A percentile compares a stretch with the other conserved stretches of the same genome.
These are phyloP conservation scores for Epizoanthus fatuus DNA, from an alignment of 92 coral and sea anemone genomes.

Conservation along the genomic window DNA sequence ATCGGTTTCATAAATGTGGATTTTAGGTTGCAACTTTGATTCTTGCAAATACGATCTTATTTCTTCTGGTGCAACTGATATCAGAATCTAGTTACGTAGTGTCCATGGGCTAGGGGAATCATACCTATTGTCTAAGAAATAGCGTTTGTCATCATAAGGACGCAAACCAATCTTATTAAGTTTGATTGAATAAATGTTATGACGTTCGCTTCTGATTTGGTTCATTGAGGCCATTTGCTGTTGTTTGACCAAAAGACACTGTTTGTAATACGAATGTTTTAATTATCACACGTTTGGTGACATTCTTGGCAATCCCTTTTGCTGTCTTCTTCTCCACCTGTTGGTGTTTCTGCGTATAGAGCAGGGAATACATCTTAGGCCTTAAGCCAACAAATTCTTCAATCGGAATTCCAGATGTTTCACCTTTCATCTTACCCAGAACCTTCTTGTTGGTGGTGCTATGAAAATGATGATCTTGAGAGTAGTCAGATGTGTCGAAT, in stretches of 20 bases:
- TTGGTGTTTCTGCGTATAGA: too few species aligned
- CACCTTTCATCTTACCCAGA: conserved; percentile 25
- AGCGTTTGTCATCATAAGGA: not conserved
- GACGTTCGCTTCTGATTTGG: not conserved
- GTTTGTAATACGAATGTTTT: not conserved
- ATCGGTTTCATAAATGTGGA: too few species aligned
- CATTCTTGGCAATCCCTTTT: conserved; percentile 7
- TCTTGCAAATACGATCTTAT: too few species aligned
- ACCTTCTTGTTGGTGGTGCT: conserved; percentile 35
- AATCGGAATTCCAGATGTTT: conserved; percentile 19
- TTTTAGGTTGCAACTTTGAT: too few species aligned
- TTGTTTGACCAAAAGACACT: conserved; percentile 1
- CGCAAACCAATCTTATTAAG: conserved; percentile 4
- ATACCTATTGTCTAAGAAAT: too few species aligned
- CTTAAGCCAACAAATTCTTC: conserved; percentile 19
- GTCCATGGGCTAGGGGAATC: too few species aligned
- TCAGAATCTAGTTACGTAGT: too few species aligned
- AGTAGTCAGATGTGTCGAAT: conserved; percentile 1
- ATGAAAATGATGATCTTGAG: conserved; percentile 3
- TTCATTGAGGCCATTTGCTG: conserved; percentile 22
- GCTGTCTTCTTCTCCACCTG: conserved; percentile 37
- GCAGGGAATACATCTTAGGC: too few species aligned
- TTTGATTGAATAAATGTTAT: not conserved
- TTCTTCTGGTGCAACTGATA: too few species aligned
- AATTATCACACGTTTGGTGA: conserved; percentile 7